Evolutionary conservation across 2,888 invertebrate genomes (phyloP), one percentile per base, ranked within the genome.

Genomic region (Agrochola macilenta): DNA sequence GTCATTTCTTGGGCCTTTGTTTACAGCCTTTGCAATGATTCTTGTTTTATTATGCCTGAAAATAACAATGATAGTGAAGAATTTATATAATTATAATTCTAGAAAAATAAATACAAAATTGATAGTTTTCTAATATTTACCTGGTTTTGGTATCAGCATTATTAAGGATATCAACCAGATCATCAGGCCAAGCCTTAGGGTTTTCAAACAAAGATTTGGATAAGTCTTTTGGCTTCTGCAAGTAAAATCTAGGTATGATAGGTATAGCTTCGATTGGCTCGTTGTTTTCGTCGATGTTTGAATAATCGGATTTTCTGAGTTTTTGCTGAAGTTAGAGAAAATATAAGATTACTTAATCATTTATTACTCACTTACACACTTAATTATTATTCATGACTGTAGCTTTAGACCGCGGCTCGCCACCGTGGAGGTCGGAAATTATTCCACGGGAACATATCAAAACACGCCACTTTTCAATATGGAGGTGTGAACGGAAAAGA

Each of bases 211-310:
- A 83, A 4, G 95, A 94, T 49, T 91, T 90, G 3, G 94, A 89
- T 87, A 91, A 91, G 0, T 79, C 87, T 0, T 76, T 60, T 0
- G 95, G 95, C 43, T 88, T 90, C 7, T 94, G 76, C 46, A 94
- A 83, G 0, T 93, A 90, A 30, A 93, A 93, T 0, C 94, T 95
- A 0, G 95, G 94, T 4, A 89, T 69, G 0, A 92, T 85, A 0
- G 89, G 88, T 12, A 90, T 89, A 0, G 88, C 86, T 79, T 81
- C 85, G 0, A 35, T 17, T 20, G 69, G 2, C 26, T 58, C 30
- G 23, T 80, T 57, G 12, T 49, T 23, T 11, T 46, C 60, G 1
- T 12, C 30, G 12, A n/a, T n/a, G 1, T 64, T 54, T 46, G 75
- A 49, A n/a, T 43, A 4, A 8, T 0, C 14, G 12, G 26, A 17